Evolutionary conservation across 2,113 vertebrate species (phyloP).

Genomic region (Anser brachyrhynchus): DNA sequence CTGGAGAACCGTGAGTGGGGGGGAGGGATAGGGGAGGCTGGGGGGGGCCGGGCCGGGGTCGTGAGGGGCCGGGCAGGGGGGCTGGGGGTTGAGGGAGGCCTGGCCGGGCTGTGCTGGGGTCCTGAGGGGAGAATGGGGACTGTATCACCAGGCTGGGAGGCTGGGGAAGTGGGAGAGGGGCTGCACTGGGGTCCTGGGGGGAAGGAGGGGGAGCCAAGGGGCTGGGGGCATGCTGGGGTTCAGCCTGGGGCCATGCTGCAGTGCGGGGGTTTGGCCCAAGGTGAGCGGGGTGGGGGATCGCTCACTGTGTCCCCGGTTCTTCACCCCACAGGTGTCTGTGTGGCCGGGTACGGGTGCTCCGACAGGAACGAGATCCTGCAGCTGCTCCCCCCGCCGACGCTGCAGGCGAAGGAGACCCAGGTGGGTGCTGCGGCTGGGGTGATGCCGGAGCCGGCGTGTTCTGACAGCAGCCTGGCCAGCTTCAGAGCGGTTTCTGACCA

Average conservation of each 20-base stretch:
- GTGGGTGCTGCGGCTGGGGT: conserved; percentile 60
- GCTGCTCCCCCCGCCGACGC: conserved; percentile 81
- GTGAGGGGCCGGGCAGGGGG: no score
- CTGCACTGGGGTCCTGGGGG: not conserved
- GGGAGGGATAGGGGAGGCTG: not conserved
- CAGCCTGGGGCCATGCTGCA: not conserved
- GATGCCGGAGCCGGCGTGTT: not conserved
- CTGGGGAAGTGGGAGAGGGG: no score
- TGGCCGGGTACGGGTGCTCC: conserved; percentile 76
- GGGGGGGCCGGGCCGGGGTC: not conserved
- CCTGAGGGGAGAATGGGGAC: no score
- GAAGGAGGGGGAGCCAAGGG: no score
- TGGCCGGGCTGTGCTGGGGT: no score
- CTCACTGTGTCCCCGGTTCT: not conserved
- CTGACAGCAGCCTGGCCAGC: no score
- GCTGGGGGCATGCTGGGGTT: not conserved
- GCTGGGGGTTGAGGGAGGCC: no score
- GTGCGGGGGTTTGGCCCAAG: not conserved
- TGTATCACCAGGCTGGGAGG: no score
- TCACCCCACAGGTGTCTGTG: conserved; percentile 76
- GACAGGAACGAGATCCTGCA: conserved; percentile 87
- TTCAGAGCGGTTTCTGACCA: not conserved
- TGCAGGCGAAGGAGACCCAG: conserved; percentile 84
- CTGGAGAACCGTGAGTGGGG: conserved; percentile 57
- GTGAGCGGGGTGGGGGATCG: not conserved